Percentiles rank a stretch among this genome's conserved stretches.
Conservation (phyloP, 2,113 vertebrate species). For the Diglossa brunneiventris region DNA sequence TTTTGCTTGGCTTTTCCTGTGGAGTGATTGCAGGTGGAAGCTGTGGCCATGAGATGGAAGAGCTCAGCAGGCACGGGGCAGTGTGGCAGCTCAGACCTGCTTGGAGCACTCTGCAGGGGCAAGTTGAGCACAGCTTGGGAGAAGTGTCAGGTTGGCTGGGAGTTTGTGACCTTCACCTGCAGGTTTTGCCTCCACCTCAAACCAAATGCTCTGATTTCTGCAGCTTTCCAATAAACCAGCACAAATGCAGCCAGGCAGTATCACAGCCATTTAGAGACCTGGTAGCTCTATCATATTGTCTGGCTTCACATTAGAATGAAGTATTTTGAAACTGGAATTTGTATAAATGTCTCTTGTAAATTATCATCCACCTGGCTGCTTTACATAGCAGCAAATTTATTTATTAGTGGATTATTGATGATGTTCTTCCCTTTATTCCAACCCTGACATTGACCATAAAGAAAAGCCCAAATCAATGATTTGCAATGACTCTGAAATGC, state of each 20-base stretch:
- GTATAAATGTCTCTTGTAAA: background rate
- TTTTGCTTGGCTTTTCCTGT: background rate
- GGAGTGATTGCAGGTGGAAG: background rate
- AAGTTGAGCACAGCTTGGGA: background rate
- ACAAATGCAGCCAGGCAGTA: background rate
- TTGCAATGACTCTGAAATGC: background rate
- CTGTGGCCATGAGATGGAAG: background rate
- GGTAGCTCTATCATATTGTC: accelerated
- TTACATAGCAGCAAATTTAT: background rate
- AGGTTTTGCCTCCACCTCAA: background rate
- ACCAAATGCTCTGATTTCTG: background rate
- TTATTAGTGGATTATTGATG: background rate
- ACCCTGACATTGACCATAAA: background rate
- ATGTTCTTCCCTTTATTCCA: background rate
- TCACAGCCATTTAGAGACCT: background rate
- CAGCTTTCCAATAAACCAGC: background rate
- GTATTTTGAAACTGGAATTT: background rate
- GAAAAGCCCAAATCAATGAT: background rate
- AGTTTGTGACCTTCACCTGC: background rate
- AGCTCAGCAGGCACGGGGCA: background rate
- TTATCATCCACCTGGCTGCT: background rate
- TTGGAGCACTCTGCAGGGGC: background rate
- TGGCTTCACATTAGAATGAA: background rate
- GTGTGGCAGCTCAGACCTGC: background rate
- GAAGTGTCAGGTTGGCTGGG: background rate